Evolutionary conservation across 1,140 invertebrate genomes (phyloP), one percentile per base, ranked within the genome.

Genomic region (Sycophila sp.): DNA sequence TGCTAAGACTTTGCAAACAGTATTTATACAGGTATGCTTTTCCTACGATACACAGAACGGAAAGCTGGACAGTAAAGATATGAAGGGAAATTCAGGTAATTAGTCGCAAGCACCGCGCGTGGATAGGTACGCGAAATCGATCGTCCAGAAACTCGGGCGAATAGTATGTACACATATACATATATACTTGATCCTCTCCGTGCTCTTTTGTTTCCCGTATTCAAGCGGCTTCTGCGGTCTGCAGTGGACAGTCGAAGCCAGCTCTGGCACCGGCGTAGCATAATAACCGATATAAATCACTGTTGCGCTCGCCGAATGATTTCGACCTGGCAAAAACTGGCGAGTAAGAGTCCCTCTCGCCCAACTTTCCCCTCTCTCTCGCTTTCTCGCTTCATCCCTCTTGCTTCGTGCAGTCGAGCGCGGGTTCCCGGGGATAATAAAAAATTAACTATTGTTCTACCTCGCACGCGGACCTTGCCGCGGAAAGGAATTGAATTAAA

Each of bases 221-320:
- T 59, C 55, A 47, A 5, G 24, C 38, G 51, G 26, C 26, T 59
- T 32, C 22, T 69, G 19, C 19, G 40, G 30, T 38, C 4, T 69
- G 47, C 32, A 69, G 38, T 36, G 40, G 67, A 58, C 55, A 55
- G 60, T 28, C 2, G 13, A 22, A 56, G 38, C 55, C 26, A 65
- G 36, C 17, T 36, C 34, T n/a, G 60, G 19, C 11, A 32, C 11
- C 45, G 8, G 53, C 19, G n/a, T 6, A 40, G 26, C n/a, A 69
- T 62, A 55, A 69, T 69, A 69, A 63, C 67, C 47, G 30, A 63
- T 69, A 69, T 63, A 69, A 69, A 69, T 69, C 58, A 69, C 45
- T 62, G 47, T 62, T 53, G 36, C 49, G 17, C 47, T 42, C 49
- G 36, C 26, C 65, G 17, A 62, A 69, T 45, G 67, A 69, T 62